Conservation (phyloP, 2,797 vertebrate species). For the Pseudochirops cupreus region DNA sequence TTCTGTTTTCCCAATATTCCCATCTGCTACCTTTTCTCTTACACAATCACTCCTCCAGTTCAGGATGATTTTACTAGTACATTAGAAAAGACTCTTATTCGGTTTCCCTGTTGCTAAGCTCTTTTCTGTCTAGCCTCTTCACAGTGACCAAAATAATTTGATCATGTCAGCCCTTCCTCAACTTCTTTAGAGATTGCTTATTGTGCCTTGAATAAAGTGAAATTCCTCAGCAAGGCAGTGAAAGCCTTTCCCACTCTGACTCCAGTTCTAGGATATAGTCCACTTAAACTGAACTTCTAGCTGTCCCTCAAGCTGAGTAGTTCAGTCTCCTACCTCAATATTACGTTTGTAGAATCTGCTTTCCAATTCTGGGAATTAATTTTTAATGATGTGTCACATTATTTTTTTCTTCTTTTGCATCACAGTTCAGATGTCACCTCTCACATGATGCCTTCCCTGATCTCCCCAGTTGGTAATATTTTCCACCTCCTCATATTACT, state of each 20-base stretch:
- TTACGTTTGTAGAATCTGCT: neutral
- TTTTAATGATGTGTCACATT: neutral
- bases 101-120: neutral
- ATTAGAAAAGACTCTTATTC: neutral
- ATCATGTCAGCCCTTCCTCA: neutral
- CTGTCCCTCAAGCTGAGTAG: neutral
- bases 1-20: neutral
- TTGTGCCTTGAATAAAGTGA: neutral
- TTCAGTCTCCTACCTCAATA: neutral
- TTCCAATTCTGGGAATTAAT: neutral
- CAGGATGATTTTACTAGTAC: neutral
- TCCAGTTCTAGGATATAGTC: neutral
- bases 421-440: neutral
- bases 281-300: neutral
- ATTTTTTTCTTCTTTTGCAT: neutral
- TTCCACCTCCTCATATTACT: neutral
- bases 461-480: neutral
- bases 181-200: neutral
- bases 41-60: neutral
- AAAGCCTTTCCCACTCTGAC: neutral
- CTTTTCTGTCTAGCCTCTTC: neutral
- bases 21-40: neutral
- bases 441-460: neutral
- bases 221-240: neutral
- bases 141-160: neutral